These are phyloP conservation scores for Megalurothrips usitatus DNA, from an alignment of 2,888 invertebrate species.

Conservation along the genomic window DNA sequence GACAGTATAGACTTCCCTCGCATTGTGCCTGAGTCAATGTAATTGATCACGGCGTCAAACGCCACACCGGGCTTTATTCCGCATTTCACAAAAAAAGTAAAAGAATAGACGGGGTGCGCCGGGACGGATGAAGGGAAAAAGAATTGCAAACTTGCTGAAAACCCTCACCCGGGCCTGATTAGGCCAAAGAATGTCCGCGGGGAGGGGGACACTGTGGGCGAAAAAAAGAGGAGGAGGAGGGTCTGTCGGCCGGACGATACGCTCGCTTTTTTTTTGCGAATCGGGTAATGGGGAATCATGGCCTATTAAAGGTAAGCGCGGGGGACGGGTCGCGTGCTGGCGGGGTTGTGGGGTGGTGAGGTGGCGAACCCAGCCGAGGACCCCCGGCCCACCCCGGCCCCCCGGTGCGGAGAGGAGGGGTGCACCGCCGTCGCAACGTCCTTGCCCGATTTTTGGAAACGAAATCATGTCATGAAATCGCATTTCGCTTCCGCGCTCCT, in stretches of 20 bases:
- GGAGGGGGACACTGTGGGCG: background rate
- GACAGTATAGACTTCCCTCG: background rate
- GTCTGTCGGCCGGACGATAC: background rate
- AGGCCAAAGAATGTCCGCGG: background rate
- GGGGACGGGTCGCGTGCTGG: too few species aligned
- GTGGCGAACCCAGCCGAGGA: too few species aligned
- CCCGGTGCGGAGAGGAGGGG: background rate
- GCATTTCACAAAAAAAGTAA: too few species aligned
- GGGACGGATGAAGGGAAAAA: background rate
- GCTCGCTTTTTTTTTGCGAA: background rate
- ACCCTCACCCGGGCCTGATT: background rate
- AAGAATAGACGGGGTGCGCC: too few species aligned
- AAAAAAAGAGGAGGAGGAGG: background rate
- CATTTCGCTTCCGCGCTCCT: background rate
- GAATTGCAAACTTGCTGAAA: background rate
- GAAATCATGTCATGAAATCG: conserved; percentile 16
- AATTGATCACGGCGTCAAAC: background rate
- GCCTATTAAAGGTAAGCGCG: conserved; percentile 2
- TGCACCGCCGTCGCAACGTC: background rate
- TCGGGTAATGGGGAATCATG: conserved; percentile 10
- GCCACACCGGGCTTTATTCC: background rate
- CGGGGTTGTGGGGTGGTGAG: too few species aligned
- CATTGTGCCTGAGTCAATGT: background rate
- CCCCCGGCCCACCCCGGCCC: background rate
- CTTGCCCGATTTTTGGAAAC: conserved; percentile 2